A percentile compares a stretch with the other conserved stretches of the same genome.
phyloP scores from a whole-genome alignment of 2,113 vertebrate genomes.

The Perognathus longimembris region DNA sequence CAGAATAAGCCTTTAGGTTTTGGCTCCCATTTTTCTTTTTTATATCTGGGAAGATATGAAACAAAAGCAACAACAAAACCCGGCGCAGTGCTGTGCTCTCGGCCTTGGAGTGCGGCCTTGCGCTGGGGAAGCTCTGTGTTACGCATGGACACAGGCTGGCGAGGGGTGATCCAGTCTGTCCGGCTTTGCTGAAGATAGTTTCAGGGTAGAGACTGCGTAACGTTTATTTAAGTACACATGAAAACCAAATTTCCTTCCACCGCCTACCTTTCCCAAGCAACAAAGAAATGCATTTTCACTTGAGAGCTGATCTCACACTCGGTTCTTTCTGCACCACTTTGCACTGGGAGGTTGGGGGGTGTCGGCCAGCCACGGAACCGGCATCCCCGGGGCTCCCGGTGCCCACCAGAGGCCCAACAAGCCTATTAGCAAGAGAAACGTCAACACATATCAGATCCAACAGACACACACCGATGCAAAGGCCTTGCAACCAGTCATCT shows the following conservation, averaged over 20 bases:
- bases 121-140: neutral
- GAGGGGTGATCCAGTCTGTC: too few relatives aligned
- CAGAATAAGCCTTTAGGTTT: neutral
- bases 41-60: neutral
- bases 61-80: neutral
- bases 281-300: neutral
- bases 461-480: rapidly evolving
- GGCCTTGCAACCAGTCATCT: neutral
- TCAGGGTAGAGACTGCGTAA: neutral
- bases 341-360: rapidly evolving
- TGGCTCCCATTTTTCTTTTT: neutral
- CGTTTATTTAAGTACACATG: neutral
- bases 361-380: neutral
- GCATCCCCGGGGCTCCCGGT: rapidly evolving
- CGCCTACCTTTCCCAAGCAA: neutral
- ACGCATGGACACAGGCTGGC: rapidly evolving
- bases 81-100: too few relatives aligned
- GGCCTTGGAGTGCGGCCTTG: neutral
- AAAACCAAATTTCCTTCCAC: neutral
- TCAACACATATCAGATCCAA: rapidly evolving
- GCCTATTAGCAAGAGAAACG: neutral
- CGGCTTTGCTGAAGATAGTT: neutral
- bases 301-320: neutral
- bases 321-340: neutral
- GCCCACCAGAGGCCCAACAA: rapidly evolving